Conservation (phyloP, 2,888 invertebrate species). For the Idaea aversata region DNA sequence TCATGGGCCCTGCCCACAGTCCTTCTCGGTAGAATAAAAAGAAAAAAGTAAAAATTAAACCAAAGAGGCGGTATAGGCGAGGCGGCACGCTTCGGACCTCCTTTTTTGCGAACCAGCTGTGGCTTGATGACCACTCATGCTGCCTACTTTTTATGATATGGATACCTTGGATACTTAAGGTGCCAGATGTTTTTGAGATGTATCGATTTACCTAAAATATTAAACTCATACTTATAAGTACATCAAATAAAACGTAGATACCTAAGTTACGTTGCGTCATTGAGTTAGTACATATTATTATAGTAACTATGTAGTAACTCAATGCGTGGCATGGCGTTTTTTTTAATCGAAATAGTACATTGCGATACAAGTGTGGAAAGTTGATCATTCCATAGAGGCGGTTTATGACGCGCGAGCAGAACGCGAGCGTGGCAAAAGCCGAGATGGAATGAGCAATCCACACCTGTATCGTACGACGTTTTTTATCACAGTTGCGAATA, state of each 20-base stretch:
- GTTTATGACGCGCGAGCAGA: too few relatives aligned
- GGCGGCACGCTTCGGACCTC: constrained; percentile 72
- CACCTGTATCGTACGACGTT: too few relatives aligned
- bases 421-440: too few relatives aligned
- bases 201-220: constrained; percentile 4
- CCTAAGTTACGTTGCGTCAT: neutral
- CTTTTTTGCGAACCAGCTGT: constrained; percentile 63
- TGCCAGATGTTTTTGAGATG: constrained; percentile 19
- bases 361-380: too few relatives aligned
- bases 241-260: neutral
- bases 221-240: neutral
- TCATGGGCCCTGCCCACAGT: constrained; percentile 33
- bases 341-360: too few relatives aligned
- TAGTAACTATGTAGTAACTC: too few relatives aligned
- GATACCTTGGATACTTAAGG: constrained; percentile 36
- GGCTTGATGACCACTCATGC: constrained; percentile 73
- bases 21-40: constrained; percentile 49
- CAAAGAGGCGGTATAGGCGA: constrained; percentile 53
- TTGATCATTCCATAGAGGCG: too few relatives aligned
- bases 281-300: too few relatives aligned
- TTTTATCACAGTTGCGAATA: too few relatives aligned
- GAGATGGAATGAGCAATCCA: too few relatives aligned
- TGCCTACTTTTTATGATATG: constrained; percentile 58
- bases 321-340: too few relatives aligned
- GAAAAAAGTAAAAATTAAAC: constrained; percentile 53